These are phyloP conservation scores for Electrona antarctica DNA, from an alignment of 2,113 vertebrate genomes.

Conservation along the genomic window DNA sequence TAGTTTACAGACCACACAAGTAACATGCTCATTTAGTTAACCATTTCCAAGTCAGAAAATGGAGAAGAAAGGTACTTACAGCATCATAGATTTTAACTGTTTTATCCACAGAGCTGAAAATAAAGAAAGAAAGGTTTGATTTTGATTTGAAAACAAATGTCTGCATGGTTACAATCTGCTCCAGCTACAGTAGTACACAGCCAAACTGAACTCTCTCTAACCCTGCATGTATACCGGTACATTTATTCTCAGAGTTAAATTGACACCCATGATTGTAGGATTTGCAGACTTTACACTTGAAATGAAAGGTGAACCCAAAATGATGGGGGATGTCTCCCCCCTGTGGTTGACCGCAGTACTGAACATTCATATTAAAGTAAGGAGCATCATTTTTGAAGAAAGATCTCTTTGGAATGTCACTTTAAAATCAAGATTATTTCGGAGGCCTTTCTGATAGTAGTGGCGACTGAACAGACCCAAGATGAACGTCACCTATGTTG, in stretches of 20 bases:
- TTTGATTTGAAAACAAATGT: not conserved
- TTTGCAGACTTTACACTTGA: too few species aligned
- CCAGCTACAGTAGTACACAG: not conserved
- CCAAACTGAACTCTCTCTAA: too few species aligned
- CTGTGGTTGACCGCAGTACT: conserved; percentile 22
- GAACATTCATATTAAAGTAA: not conserved
- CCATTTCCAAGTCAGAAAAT: too few species aligned
- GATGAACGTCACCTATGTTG: not conserved
- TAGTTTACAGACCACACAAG: not conserved
- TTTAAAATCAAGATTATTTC: not conserved
- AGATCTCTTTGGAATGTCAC: not conserved
- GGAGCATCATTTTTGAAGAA: too few species aligned
- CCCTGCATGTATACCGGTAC: too few species aligned
- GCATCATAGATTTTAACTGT: conserved; percentile 85
- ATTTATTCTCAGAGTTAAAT: too few species aligned
- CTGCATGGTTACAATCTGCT: not conserved
- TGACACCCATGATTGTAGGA: too few species aligned
- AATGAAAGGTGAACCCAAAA: conserved; percentile 9
- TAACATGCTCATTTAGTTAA: not conserved
- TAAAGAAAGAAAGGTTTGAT: conserved; percentile 1
- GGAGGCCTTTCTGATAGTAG: not conserved
- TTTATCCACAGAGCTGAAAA: conserved; percentile 94
- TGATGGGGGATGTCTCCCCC: conserved; percentile 50
- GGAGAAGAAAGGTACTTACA: conserved; percentile 81
- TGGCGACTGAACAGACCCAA: not conserved